These are phyloP conservation scores for Zelleria hepariella DNA, from an alignment of 2,888 invertebrate genomes.

Conservation along the genomic window DNA sequence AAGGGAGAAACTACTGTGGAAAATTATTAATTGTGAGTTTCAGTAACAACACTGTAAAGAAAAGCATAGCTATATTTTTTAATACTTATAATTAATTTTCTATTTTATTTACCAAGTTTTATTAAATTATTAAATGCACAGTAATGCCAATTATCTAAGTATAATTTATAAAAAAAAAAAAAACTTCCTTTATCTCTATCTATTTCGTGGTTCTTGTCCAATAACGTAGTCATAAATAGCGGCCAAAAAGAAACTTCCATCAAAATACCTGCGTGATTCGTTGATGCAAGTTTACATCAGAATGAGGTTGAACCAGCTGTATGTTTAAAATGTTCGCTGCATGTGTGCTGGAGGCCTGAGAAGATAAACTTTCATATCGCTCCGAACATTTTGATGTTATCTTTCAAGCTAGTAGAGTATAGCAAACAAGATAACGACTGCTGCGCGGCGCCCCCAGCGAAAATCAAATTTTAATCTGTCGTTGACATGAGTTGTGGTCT, in stretches of 20 bases:
- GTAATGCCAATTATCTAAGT: too few species aligned
- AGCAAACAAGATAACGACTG: constrained; percentile 54
- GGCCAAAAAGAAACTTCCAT: neutral
- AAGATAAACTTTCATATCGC: constrained; percentile 43
- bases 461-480: constrained; percentile 37
- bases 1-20: too few species aligned
- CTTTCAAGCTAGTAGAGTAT: constrained; percentile 35
- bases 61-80: too few species aligned
- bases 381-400: constrained; percentile 49
- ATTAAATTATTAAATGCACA: too few species aligned
- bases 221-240: too few species aligned
- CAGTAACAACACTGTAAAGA: too few species aligned
- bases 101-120: too few species aligned
- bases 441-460: constrained; percentile 35
- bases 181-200: too few species aligned
- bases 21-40: too few species aligned
- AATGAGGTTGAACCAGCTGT: neutral
- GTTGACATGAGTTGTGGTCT: constrained; percentile 12
- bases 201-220: too few species aligned
- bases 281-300: neutral
- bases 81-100: too few species aligned
- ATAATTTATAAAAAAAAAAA: too few species aligned
- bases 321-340: neutral
- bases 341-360: constrained; percentile 16
- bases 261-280: neutral